Percentiles rank a stretch among this genome's conserved stretches.
These are phyloP conservation scores for Perca flavescens DNA, from an alignment of 2,113 vertebrate species.

Conservation along the genomic window DNA sequence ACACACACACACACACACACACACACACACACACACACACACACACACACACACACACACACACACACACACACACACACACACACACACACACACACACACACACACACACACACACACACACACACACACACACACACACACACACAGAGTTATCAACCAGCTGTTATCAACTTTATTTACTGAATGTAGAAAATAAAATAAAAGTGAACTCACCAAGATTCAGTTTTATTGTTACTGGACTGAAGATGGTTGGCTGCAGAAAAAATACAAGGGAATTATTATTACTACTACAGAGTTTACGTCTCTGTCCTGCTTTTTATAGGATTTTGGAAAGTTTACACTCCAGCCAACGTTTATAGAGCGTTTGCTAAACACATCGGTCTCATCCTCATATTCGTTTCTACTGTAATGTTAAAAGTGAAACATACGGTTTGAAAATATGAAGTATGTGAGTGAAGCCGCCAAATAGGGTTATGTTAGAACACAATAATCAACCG, in stretches of 20 bases:
- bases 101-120: neutral
- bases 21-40: neutral
- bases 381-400: neutral
- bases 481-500: neutral
- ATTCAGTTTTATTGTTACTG: slow-evolving; percentile 51
- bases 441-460: neutral
- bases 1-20: neutral
- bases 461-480: neutral
- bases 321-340: neutral
- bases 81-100: neutral
- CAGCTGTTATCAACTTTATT: neutral
- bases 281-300: no score
- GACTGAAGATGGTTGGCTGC: slow-evolving; percentile 78
- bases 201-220: slow-evolving; percentile 63
- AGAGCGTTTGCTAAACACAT: neutral
- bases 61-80: neutral
- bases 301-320: no score
- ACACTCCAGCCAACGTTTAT: neutral
- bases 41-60: neutral
- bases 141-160: neutral
- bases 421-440: neutral
- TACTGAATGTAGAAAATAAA: neutral
- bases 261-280: slow-evolving; percentile 25
- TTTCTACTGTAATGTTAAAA: neutral
- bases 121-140: no score